A percentile compares a stretch with the other conserved stretches of the same genome.
These are phyloP conservation scores for Periophthalmodon schlosseri DNA, from an alignment of 2,113 vertebrate species.

Conservation along the genomic window DNA sequence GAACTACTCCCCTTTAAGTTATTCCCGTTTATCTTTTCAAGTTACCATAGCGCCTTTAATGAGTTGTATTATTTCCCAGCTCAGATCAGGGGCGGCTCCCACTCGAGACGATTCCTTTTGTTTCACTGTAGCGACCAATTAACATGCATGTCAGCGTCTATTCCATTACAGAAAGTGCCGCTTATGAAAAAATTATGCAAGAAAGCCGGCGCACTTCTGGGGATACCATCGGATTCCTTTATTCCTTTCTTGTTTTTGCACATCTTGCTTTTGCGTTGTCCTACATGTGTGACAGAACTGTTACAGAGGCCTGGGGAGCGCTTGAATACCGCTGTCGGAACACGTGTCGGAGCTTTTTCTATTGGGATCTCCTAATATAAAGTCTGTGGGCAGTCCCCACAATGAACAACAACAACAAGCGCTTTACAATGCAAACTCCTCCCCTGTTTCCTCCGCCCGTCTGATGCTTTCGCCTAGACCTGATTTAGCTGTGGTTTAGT, in stretches of 20 bases:
- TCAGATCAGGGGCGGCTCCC: slow-evolving; percentile 10
- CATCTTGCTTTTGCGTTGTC: slow-evolving; percentile 56
- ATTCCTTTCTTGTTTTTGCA: slow-evolving; percentile 27
- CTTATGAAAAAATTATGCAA: slow-evolving; percentile 57
- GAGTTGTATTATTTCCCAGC: neutral
- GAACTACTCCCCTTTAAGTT: neutral
- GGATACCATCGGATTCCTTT: neutral
- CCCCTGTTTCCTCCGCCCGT: slow-evolving; percentile 64
- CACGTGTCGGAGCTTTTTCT: slow-evolving; percentile 66
- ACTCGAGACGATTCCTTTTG: slow-evolving; percentile 30
- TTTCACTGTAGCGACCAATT: slow-evolving; percentile 51
- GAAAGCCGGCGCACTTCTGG: slow-evolving; percentile 29
- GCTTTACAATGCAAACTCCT: slow-evolving; percentile 86
- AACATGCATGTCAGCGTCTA: slow-evolving; percentile 56
- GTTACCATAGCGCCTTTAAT: neutral
- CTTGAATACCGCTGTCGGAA: slow-evolving; percentile 57
- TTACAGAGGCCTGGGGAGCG: slow-evolving; percentile 69
- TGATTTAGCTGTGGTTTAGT: too few relatives aligned
- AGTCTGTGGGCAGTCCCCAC: slow-evolving; percentile 58
- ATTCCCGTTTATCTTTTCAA: neutral
- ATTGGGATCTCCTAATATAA: slow-evolving; percentile 68
- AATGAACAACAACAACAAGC: slow-evolving; percentile 67
- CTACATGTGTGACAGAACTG: slow-evolving; percentile 75
- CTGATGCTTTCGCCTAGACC: slow-evolving; percentile 80
- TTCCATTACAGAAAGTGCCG: slow-evolving; percentile 49